These are phyloP conservation scores for Agapornis canus DNA, from an alignment of 2,797 vertebrate genomes.

Conservation along the genomic window DNA sequence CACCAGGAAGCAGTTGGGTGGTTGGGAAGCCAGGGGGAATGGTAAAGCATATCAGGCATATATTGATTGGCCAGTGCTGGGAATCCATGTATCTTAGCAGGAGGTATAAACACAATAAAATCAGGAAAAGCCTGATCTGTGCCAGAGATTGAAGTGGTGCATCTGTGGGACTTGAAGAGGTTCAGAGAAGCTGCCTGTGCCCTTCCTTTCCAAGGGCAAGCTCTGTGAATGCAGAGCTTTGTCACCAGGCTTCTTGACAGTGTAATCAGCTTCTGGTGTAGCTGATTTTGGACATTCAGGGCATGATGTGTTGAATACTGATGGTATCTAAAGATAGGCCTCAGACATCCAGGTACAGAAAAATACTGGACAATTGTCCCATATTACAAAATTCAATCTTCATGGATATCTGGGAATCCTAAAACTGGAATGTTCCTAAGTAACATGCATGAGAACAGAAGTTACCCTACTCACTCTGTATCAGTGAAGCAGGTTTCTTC, in stretches of 20 bases:
- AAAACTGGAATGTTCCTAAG: background rate
- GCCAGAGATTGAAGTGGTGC: background rate
- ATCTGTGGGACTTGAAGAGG: background rate
- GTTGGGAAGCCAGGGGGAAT: background rate
- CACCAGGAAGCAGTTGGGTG: background rate
- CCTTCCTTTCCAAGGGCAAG: background rate
- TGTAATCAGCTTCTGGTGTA: accelerated
- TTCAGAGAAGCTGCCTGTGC: background rate
- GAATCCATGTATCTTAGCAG: background rate
- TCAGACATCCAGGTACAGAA: background rate
- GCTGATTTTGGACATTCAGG: background rate
- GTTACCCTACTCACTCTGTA: background rate
- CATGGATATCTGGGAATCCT: background rate
- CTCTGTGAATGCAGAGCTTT: background rate
- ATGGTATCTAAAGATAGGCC: background rate
- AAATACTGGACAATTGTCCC: background rate
- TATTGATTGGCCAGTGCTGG: background rate
- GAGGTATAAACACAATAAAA: background rate
- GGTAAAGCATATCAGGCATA: background rate
- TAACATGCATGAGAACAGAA: background rate
- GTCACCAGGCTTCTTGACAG: background rate
- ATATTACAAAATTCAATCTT: background rate
- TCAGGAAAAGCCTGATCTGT: background rate
- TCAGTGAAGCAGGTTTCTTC: background rate
- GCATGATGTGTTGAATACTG: background rate